A percentile compares a stretch with the other conserved stretches of the same genome.
These are phyloP conservation scores for Enteromius viviparus DNA, from an alignment of 2,797 vertebrate species.

Conservation along the genomic window DNA sequence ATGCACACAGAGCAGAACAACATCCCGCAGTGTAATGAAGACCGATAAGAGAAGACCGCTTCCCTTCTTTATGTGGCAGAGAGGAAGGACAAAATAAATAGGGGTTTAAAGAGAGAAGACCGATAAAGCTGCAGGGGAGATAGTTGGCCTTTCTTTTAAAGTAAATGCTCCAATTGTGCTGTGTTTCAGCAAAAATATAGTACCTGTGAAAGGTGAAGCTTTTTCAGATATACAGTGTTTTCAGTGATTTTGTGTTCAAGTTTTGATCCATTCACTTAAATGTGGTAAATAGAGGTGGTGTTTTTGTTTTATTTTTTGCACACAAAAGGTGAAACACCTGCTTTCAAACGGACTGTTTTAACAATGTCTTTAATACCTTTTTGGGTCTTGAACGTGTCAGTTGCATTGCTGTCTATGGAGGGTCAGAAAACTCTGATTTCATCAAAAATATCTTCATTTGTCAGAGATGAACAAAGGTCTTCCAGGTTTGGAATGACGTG, in stretches of 20 bases:
- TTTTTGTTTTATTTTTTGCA: too few relatives aligned
- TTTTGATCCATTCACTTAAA: neutral
- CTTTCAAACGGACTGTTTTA: neutral
- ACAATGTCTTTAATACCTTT: neutral
- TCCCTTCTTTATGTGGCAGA: constrained; percentile 10
- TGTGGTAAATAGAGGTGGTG: too few relatives aligned
- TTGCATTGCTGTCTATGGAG: neutral
- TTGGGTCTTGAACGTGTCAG: neutral
- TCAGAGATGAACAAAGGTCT: neutral
- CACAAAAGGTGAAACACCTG: neutral
- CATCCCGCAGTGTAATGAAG: constrained; percentile 43
- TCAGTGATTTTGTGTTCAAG: neutral
- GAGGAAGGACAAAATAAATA: constrained; percentile 34
- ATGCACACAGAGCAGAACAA: constrained; percentile 14
- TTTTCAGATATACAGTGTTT: neutral
- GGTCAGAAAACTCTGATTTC: neutral
- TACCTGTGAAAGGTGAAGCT: neutral
- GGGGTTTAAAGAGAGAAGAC: neutral
- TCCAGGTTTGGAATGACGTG: neutral
- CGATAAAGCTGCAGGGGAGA: constrained; percentile 26
- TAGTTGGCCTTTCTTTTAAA: neutral
- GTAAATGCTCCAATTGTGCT: constrained; percentile 10
- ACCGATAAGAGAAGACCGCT: constrained; percentile 32
- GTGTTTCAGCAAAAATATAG: neutral
- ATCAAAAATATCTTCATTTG: neutral